Evolutionary conservation across 2,888 invertebrate genomes (phyloP).

Genomic region (Microchrysa polita): DNA sequence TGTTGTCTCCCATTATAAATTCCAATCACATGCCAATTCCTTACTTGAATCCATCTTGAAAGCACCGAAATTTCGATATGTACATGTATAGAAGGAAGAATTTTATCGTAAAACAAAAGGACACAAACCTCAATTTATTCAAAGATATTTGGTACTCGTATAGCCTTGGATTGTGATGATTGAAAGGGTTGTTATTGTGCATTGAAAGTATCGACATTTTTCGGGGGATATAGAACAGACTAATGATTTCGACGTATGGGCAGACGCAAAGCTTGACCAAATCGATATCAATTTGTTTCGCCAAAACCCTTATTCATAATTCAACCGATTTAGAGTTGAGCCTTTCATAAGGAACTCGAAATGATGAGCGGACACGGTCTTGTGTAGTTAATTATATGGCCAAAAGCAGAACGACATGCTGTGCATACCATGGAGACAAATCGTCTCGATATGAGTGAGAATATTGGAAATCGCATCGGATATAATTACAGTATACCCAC

Average conservation of each 20-base stretch:
- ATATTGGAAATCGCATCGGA: conserved; percentile 3
- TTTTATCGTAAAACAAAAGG: no score
- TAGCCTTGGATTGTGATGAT: no score
- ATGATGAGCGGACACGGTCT: conserved; percentile 6
- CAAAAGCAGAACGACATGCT: conserved; percentile 7
- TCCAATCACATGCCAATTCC: conserved; percentile 14
- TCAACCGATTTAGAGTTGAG: background rate
- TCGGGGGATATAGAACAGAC: no score
- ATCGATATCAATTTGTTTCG: background rate
- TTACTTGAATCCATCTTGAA: background rate
- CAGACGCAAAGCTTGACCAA: no score
- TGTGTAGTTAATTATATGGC: background rate
- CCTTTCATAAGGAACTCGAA: background rate
- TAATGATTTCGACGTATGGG: no score
- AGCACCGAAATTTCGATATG: no score
- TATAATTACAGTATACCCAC: background rate
- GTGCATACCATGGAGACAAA: conserved; percentile 1
- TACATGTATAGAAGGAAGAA: no score
- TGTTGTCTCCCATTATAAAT: background rate
- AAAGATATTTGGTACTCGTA: no score
- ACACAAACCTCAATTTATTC: no score
- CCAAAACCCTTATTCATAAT: background rate
- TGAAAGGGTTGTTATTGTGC: no score
- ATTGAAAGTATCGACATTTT: no score
- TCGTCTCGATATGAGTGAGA: background rate